Evolutionary conservation across 1,140 invertebrate species (phyloP).

Genomic region (Drosophila bocki): DNA sequence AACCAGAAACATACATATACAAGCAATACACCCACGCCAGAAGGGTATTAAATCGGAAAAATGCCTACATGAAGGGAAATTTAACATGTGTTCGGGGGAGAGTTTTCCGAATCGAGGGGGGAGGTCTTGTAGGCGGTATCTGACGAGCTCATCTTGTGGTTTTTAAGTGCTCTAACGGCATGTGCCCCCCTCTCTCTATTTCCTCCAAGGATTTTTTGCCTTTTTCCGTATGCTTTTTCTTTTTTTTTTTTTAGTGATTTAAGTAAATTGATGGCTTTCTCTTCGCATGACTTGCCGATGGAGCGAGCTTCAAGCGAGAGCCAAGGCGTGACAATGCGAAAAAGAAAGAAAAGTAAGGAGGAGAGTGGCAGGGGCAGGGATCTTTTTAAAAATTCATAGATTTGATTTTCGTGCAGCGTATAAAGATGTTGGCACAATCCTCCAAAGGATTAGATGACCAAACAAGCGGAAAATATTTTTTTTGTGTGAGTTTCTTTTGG

Average conservation of each 20-base stretch:
- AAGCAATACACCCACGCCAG: background rate
- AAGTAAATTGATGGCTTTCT: conserved; percentile 76
- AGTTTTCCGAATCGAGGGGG: background rate
- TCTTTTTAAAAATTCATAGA: conserved; percentile 70
- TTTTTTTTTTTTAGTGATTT: conserved; percentile 67
- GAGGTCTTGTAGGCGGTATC: conserved; percentile 42
- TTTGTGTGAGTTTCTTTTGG: background rate
- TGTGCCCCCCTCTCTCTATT: background rate
- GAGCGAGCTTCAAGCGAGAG: conserved; percentile 3
- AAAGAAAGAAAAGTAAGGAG: background rate
- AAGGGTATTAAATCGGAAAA: conserved; percentile 12
- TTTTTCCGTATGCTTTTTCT: conserved; percentile 17
- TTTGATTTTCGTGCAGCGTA: conserved; percentile 62
- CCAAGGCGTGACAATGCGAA: conserved; percentile 47
- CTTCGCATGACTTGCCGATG: conserved; percentile 54
- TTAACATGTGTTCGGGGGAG: conserved; percentile 66
- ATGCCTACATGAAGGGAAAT: conserved; percentile 52
- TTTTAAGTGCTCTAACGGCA: conserved; percentile 65
- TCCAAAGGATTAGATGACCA: conserved; percentile 62
- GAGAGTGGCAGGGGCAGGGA: background rate
- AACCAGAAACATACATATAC: background rate
- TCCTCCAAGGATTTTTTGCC: conserved; percentile 3
- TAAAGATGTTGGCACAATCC: conserved; percentile 46
- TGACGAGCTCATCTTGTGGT: conserved; percentile 77
- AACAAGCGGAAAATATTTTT: conserved; percentile 16